phyloP scores from a whole-genome alignment of 2,797 vertebrate species.

The Amniataba percoides region DNA sequence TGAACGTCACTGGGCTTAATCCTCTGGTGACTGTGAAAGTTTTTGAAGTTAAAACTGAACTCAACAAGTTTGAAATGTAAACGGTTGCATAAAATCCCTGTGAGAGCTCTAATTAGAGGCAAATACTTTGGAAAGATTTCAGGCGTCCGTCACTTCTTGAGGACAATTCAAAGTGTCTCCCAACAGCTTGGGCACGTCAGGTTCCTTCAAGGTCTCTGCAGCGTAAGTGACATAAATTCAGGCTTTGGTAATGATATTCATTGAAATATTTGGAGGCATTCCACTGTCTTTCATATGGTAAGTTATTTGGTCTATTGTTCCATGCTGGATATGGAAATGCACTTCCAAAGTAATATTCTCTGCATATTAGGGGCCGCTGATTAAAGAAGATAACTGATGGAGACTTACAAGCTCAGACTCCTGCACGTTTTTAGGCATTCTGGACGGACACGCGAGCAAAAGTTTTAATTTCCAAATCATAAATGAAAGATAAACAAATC shows the following conservation, averaged over 20 bases:
- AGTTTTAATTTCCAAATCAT: constrained; percentile 64
- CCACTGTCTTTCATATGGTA: constrained; percentile 60
- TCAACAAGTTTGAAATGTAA: neutral
- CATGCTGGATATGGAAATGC: constrained; percentile 64
- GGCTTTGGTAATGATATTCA: constrained; percentile 75
- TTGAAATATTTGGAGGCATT: constrained; percentile 67
- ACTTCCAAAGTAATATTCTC: constrained; percentile 55
- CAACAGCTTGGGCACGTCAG: constrained; percentile 20
- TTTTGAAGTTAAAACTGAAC: neutral
- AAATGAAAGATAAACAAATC: constrained; percentile 70
- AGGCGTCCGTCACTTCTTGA: constrained; percentile 28
- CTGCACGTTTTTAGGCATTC: constrained; percentile 29
- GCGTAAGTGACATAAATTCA: constrained; percentile 51
- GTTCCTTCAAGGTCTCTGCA: constrained; percentile 54
- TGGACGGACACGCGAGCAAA: neutral
- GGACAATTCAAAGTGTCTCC: constrained; percentile 20
- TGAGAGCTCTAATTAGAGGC: neutral
- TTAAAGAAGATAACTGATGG: constrained; percentile 57
- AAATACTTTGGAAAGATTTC: constrained; percentile 13
- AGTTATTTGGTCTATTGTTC: constrained; percentile 61
- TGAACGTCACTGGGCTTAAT: too few relatives aligned
- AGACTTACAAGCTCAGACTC: constrained; percentile 33
- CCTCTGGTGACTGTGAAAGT: too few relatives aligned
- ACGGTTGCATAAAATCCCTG: neutral
- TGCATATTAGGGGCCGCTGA: constrained; percentile 48